Evolutionary conservation across 37 sponge, comb jelly and placozoan species (phyloP).

Genomic region (Diacarnus erythraeanus): DNA sequence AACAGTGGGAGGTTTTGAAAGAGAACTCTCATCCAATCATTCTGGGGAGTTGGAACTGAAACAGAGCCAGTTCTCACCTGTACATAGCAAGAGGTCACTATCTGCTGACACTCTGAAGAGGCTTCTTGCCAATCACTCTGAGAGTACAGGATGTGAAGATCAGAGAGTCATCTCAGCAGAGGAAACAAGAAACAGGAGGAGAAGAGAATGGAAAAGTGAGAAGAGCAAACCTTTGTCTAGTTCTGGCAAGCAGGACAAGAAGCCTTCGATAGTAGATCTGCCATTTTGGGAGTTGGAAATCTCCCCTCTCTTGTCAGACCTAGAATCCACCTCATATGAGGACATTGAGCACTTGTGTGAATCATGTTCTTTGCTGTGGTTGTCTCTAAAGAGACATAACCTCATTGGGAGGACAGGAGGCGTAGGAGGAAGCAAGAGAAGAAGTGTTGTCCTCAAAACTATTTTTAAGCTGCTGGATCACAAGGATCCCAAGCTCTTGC

Average conservation of each 20-base stretch:
- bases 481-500: conserved; percentile 56
- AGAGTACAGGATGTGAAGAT: neutral
- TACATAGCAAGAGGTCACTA: conserved; percentile 3
- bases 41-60: conserved; percentile 6
- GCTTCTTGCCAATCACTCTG: neutral
- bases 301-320: conserved; percentile 42
- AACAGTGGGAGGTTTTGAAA: neutral
- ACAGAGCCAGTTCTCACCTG: conserved; percentile 1
- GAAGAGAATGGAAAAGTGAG: neutral
- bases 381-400: conserved; percentile 5
- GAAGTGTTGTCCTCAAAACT: conserved; percentile 39
- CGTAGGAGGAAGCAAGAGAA: conserved; percentile 47
- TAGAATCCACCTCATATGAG: conserved; percentile 19
- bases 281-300: conserved; percentile 64
- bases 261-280: neutral
- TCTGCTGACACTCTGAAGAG: conserved; percentile 20
- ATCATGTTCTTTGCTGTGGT: conserved; percentile 43
- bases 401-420: conserved; percentile 69
- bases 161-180: neutral
- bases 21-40: neutral
- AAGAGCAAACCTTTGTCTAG: neutral
- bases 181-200: neutral
- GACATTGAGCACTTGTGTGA: conserved; percentile 25
- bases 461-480: conserved; percentile 63
- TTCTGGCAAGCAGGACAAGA: neutral